These are phyloP conservation scores for Morpho helenor DNA, from an alignment of 2,888 invertebrate genomes.

Conservation along the genomic window DNA sequence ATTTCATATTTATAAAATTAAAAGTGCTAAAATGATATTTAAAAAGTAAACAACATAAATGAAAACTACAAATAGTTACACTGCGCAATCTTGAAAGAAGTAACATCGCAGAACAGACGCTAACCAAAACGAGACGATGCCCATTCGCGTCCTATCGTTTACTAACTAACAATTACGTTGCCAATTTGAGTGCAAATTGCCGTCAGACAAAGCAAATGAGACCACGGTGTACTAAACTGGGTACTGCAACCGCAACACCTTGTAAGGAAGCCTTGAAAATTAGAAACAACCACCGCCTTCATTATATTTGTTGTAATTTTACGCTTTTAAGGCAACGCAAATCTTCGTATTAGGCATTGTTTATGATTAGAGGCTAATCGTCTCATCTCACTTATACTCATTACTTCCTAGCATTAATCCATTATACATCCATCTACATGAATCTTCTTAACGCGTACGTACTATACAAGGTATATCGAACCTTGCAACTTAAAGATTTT, in stretches of 20 bases:
- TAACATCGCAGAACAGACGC: background rate
- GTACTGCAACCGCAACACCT: constrained; percentile 47
- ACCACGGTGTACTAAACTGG: constrained; percentile 36
- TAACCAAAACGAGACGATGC: constrained; percentile 8
- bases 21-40: too few species aligned
- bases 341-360: constrained; percentile 6
- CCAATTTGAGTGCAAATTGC: constrained; percentile 49
- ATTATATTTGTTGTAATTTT: constrained; percentile 16
- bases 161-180: constrained; percentile 30
- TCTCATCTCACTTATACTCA: background rate
- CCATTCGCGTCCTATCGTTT: constrained; percentile 15
- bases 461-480: too few species aligned
- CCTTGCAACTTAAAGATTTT: too few species aligned
- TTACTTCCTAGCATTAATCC: background rate
- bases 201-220: constrained; percentile 51
- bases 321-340: constrained; percentile 11
- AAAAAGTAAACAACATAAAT: too few species aligned
- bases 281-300: constrained; percentile 27
- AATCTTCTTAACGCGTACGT: too few species aligned
- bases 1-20: too few species aligned
- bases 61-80: too few species aligned
- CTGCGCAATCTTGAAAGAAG: too few species aligned
- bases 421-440: background rate
- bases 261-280: constrained; percentile 48
- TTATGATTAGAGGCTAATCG: constrained; percentile 3